A percentile compares a stretch with the other conserved stretches of the same genome.
Conservation (phyloP, 2,797 vertebrate genomes). For the Bradypodion ventrale region DNA sequence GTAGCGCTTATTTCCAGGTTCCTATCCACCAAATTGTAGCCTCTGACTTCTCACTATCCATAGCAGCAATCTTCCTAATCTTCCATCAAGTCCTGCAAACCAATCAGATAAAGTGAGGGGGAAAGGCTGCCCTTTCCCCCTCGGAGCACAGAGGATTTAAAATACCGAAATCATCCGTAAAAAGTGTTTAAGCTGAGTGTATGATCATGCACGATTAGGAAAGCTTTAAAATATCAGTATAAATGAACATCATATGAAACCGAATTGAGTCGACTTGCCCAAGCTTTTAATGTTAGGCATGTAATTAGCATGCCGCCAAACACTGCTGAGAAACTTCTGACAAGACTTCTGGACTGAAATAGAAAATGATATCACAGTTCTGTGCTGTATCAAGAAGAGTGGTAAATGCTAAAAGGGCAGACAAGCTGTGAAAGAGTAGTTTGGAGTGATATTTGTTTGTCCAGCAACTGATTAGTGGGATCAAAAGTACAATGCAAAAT, state of each 20-base stretch:
- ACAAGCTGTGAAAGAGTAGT: conserved; percentile 9
- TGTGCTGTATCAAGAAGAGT: conserved; percentile 8
- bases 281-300: not conserved
- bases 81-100: not conserved
- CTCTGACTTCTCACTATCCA: too few relatives aligned
- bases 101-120: not conserved
- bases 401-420: conserved; percentile 24
- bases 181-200: not conserved
- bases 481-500: not conserved
- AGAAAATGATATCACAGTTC: conserved; percentile 29
- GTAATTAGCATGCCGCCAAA: conserved; percentile 32
- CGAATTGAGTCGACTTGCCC: conserved; percentile 2
- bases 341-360: conserved; percentile 28
- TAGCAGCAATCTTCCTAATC: not conserved
- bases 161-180: not conserved
- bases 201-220: conserved; percentile 8
- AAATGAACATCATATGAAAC: not conserved
- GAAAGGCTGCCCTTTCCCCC: not conserved
- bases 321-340: conserved; percentile 32
- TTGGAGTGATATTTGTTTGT: conserved; percentile 20
- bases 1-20: not conserved
- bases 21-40: too few relatives aligned
- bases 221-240: not conserved
- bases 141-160: not conserved
- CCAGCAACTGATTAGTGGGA: not conserved